Evolutionary conservation across 1,140 invertebrate species (phyloP).

Genomic region (Colletes gigas): DNA sequence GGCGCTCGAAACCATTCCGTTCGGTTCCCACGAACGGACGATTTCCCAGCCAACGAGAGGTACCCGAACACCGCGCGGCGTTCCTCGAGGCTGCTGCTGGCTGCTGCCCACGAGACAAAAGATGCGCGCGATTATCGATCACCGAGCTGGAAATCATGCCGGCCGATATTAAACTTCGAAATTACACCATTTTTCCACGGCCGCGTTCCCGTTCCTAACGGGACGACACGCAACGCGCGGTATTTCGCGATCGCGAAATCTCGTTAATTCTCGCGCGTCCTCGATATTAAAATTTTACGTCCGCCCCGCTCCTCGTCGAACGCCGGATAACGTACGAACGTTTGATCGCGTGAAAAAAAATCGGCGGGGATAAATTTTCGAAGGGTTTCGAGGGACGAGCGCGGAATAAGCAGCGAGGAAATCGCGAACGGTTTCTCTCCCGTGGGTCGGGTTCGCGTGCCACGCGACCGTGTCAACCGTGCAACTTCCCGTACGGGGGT

Average conservation of each 20-base stretch:
- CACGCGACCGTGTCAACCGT: constrained; percentile 38
- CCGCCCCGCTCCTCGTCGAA: neutral
- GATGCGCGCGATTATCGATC: constrained; percentile 34
- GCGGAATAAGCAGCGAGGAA: neutral
- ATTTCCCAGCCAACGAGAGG: constrained; percentile 42
- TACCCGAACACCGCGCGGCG: neutral
- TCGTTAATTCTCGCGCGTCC: constrained; percentile 15
- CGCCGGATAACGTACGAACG: constrained; percentile 6
- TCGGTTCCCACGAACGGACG: constrained; percentile 31
- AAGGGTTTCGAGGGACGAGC: too few relatives aligned
- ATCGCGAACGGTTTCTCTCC: neutral
- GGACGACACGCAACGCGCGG: constrained; percentile 5
- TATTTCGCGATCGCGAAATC: constrained; percentile 26
- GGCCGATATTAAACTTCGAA: constrained; percentile 32
- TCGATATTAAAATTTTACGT: constrained; percentile 19
- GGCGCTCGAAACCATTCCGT: constrained; percentile 42
- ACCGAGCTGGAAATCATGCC: constrained; percentile 19
- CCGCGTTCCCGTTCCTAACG: neutral
- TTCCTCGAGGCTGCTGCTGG: constrained; percentile 9
- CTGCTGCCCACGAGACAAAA: constrained; percentile 10
- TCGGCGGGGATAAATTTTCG: neutral
- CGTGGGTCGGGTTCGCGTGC: constrained; percentile 22
- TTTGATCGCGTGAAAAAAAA: neutral
- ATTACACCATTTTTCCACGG: neutral
- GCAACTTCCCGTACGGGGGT: constrained; percentile 35